A percentile compares a stretch with the other conserved stretches of the same genome.
phyloP scores from a whole-genome alignment of 2,113 vertebrate genomes.

The Rhinolophus sinicus region DNA sequence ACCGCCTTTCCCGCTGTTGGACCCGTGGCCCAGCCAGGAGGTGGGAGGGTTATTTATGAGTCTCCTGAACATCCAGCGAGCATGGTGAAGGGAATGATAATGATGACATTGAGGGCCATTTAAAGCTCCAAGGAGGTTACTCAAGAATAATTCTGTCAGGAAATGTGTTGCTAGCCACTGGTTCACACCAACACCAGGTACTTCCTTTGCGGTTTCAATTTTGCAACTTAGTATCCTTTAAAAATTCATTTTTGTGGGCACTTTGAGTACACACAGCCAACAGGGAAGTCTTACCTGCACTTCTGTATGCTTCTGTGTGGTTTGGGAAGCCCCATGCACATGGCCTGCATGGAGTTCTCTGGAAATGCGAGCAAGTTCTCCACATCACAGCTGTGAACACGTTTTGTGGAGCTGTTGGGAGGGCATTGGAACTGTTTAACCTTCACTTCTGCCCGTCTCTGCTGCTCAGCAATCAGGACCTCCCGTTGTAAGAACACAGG shows the following conservation, averaged over 20 bases:
- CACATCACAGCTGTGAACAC: background rate
- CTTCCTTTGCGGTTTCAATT: constrained; percentile 11
- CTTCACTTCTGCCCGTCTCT: background rate
- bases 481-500: background rate
- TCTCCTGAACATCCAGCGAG: background rate
- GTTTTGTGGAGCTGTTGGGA: background rate
- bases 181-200: background rate
- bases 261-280: background rate
- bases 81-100: background rate
- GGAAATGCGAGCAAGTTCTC: background rate
- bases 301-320: background rate
- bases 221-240: background rate
- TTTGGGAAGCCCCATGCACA: background rate
- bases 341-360: background rate
- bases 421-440: background rate
- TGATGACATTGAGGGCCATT: background rate
- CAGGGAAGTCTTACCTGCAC: background rate
- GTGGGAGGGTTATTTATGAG: background rate
- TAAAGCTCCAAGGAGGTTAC: background rate
- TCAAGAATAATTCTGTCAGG: background rate
- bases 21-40: background rate
- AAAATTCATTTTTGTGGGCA: constrained; percentile 13
- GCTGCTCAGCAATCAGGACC: background rate
- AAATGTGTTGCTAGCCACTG: background rate
- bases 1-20: background rate